These are phyloP conservation scores for Cladopsammia gracilis DNA, from an alignment of 64 coral and sea anemone species.

Conservation along the genomic window DNA sequence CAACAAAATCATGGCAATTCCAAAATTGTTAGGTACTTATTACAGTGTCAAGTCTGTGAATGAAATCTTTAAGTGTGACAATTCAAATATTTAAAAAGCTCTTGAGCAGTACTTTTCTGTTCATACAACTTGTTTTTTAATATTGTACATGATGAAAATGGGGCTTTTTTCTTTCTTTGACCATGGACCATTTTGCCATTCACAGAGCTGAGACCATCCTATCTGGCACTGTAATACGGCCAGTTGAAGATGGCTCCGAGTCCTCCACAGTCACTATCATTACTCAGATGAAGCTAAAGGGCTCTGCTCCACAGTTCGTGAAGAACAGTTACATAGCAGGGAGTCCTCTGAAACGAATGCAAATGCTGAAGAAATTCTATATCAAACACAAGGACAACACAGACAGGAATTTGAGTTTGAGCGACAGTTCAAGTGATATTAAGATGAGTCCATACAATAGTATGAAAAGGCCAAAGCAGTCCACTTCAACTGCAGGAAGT, in stretches of 20 bases:
- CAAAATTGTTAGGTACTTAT: conserved; percentile 6
- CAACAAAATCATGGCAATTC: neutral
- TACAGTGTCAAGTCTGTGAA: too few relatives aligned
- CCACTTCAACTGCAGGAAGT: neutral
- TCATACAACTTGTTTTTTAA: too few relatives aligned
- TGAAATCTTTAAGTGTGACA: too few relatives aligned
- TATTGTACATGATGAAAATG: too few relatives aligned
- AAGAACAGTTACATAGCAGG: conserved; percentile 39
- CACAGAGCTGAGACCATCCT: conserved; percentile 33
- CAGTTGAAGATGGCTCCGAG: conserved; percentile 31
- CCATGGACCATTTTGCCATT: neutral
- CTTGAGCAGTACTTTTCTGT: too few relatives aligned
- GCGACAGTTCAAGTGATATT: conserved; percentile 27
- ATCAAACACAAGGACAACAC: conserved; percentile 25
- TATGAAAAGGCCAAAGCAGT: neutral
- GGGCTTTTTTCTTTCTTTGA: too few relatives aligned
- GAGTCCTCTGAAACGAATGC: conserved; percentile 46
- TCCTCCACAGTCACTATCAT: conserved; percentile 38
- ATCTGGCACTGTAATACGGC: conserved; percentile 30
- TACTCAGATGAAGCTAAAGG: conserved; percentile 34
- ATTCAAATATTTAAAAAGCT: too few relatives aligned
- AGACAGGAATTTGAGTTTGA: conserved; percentile 35
- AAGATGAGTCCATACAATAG: conserved; percentile 32
- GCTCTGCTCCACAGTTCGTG: conserved; percentile 43
- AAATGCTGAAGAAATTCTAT: conserved; percentile 30